Evolutionary conservation across 2,888 invertebrate genomes (phyloP).

Genomic region (Drosophila meridionalis): DNA sequence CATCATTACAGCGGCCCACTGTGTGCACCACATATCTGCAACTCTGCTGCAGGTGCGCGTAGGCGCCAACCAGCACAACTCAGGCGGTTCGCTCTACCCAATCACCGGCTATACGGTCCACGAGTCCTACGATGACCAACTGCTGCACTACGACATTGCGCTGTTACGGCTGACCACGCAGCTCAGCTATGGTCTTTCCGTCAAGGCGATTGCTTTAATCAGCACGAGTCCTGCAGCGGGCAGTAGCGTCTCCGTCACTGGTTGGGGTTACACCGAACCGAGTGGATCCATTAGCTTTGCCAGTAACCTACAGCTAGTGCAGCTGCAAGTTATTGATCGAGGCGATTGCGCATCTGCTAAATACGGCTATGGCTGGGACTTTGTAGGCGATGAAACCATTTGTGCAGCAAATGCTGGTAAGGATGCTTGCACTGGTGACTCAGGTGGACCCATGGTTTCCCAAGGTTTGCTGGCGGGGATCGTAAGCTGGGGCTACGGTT

Average conservation of each 20-base stretch:
- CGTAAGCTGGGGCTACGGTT: conserved; percentile 85
- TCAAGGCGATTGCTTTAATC: conserved; percentile 65
- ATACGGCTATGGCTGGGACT: conserved; percentile 70
- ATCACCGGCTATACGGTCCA: conserved; percentile 56
- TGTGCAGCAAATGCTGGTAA: conserved; percentile 57
- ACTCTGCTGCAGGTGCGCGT: conserved; percentile 84
- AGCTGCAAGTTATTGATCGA: conserved; percentile 58
- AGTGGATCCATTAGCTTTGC: conserved; percentile 34
- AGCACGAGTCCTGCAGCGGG: conserved; percentile 49
- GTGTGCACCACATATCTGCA: conserved; percentile 44
- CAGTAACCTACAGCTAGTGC: conserved; percentile 46
- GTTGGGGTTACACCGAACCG: conserved; percentile 68
- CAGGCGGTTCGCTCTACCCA: conserved; percentile 62
- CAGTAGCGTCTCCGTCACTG: conserved; percentile 57
- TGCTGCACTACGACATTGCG: conserved; percentile 86
- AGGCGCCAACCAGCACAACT: conserved; percentile 85
- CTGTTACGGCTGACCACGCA: conserved; percentile 80
- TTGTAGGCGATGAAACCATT: conserved; percentile 62
- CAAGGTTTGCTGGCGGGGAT: conserved; percentile 71
- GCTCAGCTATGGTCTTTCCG: conserved; percentile 49
- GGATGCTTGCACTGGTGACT: conserved; percentile 84
- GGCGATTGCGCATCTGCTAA: conserved; percentile 51
- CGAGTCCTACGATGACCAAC: conserved; percentile 48
- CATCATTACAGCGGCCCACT: conserved; percentile 86
- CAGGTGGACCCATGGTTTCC: conserved; percentile 74